These are phyloP conservation scores for Xanthorhoe spadicearia DNA, from an alignment of 2,888 invertebrate species.

Conservation along the genomic window DNA sequence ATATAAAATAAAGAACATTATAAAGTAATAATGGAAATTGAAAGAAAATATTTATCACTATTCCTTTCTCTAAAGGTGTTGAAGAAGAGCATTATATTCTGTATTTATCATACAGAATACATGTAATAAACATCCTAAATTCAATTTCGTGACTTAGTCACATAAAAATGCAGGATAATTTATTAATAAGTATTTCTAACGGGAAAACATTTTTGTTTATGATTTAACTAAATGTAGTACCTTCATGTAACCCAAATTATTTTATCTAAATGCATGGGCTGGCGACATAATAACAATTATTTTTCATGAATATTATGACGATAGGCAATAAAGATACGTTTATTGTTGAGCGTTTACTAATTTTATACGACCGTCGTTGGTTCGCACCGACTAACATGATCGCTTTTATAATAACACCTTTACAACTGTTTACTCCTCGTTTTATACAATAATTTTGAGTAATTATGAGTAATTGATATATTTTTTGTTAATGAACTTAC, in stretches of 20 bases:
- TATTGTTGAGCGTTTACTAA: constrained; percentile 33
- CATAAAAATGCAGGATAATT: neutral
- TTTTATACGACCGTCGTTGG: constrained; percentile 17
- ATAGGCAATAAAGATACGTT: constrained; percentile 42
- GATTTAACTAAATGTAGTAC: neutral
- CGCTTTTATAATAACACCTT: constrained; percentile 20
- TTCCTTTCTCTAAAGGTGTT: too few relatives aligned
- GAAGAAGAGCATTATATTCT: neutral
- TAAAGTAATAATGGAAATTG: too few relatives aligned
- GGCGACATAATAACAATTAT: constrained; percentile 25
- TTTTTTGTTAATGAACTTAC: constrained; percentile 56
- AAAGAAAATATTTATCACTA: too few relatives aligned
- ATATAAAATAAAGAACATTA: too few relatives aligned
- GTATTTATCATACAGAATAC: neutral
- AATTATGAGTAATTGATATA: neutral
- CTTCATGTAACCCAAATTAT: neutral
- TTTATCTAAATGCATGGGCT: constrained; percentile 12
- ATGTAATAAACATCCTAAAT: neutral
- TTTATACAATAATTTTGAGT: neutral
- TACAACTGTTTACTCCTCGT: constrained; percentile 3
- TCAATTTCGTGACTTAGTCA: neutral
- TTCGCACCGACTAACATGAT: constrained; percentile 11
- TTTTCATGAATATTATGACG: constrained; percentile 35
- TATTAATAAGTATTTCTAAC: neutral
- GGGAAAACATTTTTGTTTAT: neutral